Evolutionary conservation across 2,113 vertebrate species (phyloP).

Genomic region (Neopipo cinnamomea): DNA sequence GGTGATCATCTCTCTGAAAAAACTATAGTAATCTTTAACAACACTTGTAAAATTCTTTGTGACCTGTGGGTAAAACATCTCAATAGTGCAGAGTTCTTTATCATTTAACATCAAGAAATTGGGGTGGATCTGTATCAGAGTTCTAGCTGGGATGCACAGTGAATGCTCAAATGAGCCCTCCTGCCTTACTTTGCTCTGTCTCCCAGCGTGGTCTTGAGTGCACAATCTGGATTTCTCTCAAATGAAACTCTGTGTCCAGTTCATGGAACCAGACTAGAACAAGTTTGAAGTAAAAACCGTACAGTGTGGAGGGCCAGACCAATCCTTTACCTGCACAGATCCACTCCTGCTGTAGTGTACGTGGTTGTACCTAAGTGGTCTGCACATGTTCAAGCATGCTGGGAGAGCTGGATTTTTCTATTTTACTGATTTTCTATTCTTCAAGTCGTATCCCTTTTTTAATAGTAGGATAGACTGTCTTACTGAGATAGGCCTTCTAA

Average conservation of each 20-base stretch:
- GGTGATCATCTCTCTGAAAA: not conserved
- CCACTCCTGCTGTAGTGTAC: not conserved
- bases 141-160: not conserved
- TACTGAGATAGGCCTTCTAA: not conserved
- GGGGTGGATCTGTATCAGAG: not conserved
- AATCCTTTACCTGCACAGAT: not conserved
- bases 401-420: not conserved
- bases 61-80: not conserved
- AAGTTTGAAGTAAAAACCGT: not conserved
- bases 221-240: not conserved
- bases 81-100: not conserved
- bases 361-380: not conserved
- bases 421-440: not conserved
- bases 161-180: not conserved
- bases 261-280: not conserved
- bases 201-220: not conserved
- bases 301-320: not conserved
- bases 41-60: not conserved
- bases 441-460: not conserved
- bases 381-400: not conserved
- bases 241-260: not conserved
- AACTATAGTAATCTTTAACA: not conserved
- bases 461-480: not conserved
- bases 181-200: not conserved
- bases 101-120: not conserved